phyloP scores from a whole-genome alignment of 2,113 vertebrate genomes.

The Emydocephalus ijimae region DNA sequence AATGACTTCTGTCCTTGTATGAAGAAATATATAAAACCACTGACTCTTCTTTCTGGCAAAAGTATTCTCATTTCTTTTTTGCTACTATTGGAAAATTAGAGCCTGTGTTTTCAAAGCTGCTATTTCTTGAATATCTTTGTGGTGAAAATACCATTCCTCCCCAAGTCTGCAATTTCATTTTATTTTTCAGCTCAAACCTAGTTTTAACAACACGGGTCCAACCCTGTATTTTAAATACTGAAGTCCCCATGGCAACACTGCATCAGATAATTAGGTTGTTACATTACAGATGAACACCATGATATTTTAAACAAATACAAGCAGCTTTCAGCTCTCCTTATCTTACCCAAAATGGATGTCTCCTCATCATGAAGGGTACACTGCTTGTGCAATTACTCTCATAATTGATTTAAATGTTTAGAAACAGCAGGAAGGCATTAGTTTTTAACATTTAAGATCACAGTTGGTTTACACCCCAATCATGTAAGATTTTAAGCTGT shows the following conservation, averaged over 20 bases:
- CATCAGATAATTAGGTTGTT: conserved; percentile 7
- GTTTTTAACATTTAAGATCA: neutral
- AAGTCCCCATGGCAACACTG: conserved; percentile 14
- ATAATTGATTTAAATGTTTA: neutral
- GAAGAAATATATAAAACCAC: neutral
- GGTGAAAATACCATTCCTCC: neutral
- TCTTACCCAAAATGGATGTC: neutral
- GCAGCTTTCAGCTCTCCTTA: neutral
- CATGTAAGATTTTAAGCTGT: neutral
- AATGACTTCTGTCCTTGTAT: neutral
- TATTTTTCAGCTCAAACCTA: neutral
- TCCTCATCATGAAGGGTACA: neutral
- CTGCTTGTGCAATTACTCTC: neutral
- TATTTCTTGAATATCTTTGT: neutral
- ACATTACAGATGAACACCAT: neutral
- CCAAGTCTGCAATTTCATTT: neutral
- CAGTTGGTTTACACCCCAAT: neutral
- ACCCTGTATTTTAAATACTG: conserved; percentile 3
- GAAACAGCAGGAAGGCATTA: neutral
- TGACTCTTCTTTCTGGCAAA: neutral
- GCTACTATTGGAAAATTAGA: neutral
- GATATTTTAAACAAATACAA: neutral
- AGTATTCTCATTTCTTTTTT: neutral
- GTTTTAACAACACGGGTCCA: conserved; percentile 8
- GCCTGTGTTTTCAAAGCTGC: neutral